Conservation (phyloP, 2,797 vertebrate genomes). For the Macrochelys suwanniensis region DNA sequence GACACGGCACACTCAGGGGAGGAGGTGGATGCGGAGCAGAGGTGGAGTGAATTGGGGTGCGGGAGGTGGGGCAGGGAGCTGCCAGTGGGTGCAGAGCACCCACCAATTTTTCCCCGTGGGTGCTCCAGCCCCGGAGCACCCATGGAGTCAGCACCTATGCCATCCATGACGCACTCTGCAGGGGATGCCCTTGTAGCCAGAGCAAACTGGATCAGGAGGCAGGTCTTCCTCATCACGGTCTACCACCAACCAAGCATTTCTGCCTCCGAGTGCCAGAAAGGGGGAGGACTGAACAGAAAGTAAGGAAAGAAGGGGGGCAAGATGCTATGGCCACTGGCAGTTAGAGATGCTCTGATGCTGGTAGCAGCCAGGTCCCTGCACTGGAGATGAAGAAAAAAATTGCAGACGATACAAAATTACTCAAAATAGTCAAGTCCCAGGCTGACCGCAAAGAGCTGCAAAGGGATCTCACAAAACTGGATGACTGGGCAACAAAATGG, state of each 20-base stretch:
- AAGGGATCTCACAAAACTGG: no score
- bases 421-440: not conserved
- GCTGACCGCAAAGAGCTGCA: no score
- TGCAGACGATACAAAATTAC: not conserved
- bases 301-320: not conserved
- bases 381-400: not conserved
- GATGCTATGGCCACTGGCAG: not conserved
- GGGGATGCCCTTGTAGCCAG: not conserved
- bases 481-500: no score
- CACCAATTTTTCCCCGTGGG: no score
- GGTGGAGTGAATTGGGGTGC: no score
- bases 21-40: no score
- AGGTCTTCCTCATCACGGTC: not conserved
- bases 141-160: no score
- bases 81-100: no score
- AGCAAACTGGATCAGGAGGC: fast-evolving
- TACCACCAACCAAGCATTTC: not conserved
- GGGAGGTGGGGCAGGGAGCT: no score
- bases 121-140: no score
- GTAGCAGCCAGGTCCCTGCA: not conserved
- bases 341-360: not conserved
- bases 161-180: not conserved
- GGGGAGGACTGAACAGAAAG: not conserved
- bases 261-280: not conserved
- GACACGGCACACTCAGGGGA: no score